These are phyloP conservation scores for Camelus bactrianus DNA, from an alignment of 2,113 vertebrate species.

Conservation along the genomic window DNA sequence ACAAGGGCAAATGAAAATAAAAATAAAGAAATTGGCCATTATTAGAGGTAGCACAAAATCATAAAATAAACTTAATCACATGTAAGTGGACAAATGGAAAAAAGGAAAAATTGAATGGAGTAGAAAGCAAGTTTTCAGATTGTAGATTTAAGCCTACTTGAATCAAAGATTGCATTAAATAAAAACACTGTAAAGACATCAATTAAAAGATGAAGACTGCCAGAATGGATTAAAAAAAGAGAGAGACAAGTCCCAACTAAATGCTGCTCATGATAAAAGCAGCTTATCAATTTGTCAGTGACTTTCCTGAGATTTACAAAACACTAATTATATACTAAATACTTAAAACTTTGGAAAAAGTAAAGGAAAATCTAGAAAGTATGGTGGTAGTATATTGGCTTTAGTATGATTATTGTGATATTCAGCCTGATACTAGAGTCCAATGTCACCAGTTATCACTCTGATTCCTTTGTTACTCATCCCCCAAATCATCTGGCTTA, in stretches of 20 bases:
- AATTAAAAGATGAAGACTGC: neutral
- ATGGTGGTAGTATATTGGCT: neutral
- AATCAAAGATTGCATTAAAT: neutral
- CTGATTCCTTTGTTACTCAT: neutral
- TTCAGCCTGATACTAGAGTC: neutral
- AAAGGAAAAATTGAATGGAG: neutral
- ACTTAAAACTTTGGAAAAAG: neutral
- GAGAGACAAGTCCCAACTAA: neutral
- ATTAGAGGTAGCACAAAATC: neutral
- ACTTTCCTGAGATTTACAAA: neutral
- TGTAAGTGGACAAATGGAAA: neutral
- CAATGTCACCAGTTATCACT: neutral
- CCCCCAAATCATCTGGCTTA: neutral
- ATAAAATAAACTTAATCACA: neutral
- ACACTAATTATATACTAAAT: neutral
- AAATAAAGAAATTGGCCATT: neutral
- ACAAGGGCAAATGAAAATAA: neutral
- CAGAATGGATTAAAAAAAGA: neutral
- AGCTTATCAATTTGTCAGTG: constrained; percentile 26
- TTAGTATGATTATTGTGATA: neutral
- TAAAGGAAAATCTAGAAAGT: neutral
- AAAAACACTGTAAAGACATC: neutral
- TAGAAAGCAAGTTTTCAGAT: neutral
- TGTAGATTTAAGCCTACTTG: neutral
- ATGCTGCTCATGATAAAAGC: neutral